Percentiles rank a stretch among this genome's conserved stretches.
Conservation (phyloP, 1,140 invertebrate genomes). For the Onthophagus taurus region DNA sequence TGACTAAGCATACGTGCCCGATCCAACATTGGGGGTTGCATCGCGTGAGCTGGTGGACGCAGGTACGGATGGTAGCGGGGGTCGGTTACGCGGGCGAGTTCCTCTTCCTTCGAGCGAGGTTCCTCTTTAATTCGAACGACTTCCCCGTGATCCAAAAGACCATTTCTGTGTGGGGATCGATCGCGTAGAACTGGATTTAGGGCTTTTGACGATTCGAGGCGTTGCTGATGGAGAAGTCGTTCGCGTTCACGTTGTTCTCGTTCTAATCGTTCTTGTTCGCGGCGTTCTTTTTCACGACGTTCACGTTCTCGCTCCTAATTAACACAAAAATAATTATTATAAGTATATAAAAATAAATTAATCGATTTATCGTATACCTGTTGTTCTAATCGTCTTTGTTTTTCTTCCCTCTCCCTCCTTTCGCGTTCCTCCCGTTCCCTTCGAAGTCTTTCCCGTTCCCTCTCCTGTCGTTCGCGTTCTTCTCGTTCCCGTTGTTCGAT, state of each 20-base stretch:
- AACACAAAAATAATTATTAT: conserved; percentile 5
- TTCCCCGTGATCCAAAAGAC: conserved; percentile 39
- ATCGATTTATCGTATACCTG: conserved; percentile 40
- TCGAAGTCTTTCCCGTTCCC: conserved; percentile 43
- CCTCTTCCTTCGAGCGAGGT: conserved; percentile 50
- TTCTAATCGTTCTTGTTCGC: conserved; percentile 56
- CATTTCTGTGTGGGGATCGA: conserved; percentile 61
- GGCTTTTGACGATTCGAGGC: conserved; percentile 42
- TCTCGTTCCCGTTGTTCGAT: conserved; percentile 53
- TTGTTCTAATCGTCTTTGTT: conserved; percentile 45
- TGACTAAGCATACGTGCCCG: conserved; percentile 42
- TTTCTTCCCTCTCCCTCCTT: conserved; percentile 42
- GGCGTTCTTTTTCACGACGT: conserved; percentile 58
- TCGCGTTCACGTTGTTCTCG: conserved; percentile 39
- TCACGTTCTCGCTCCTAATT: conserved; percentile 50
- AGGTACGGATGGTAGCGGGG: conserved; percentile 40
- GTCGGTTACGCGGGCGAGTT: conserved; percentile 30
- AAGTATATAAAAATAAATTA: not conserved
- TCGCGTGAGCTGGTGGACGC: conserved; percentile 39
- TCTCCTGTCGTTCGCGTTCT: conserved; percentile 46
- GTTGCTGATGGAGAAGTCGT: conserved; percentile 46
- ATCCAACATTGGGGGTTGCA: conserved; percentile 45
- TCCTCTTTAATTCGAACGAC: conserved; percentile 56
- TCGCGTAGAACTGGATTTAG: conserved; percentile 43
- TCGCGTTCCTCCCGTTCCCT: conserved; percentile 43